Conservation (phyloP, 2,797 vertebrate species). For the Enteromius afrohamiltoni region DNA sequence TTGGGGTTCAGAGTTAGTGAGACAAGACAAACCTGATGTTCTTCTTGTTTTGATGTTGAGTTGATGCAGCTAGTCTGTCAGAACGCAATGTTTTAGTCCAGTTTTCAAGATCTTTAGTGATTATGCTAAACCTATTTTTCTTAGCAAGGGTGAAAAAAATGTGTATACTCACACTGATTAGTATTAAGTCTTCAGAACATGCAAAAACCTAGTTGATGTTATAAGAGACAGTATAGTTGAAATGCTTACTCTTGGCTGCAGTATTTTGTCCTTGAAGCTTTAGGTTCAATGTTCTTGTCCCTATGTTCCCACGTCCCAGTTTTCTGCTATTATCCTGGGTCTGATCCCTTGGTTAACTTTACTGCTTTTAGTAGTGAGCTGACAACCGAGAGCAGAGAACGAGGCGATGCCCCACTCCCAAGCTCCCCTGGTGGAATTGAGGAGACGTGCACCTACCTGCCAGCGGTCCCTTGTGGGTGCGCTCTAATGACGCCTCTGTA, state of each 20-base stretch:
- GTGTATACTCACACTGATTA: not conserved
- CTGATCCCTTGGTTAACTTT: conserved; percentile 63
- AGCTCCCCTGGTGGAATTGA: conserved; percentile 49
- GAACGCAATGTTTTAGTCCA: not conserved
- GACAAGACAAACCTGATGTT: conserved; percentile 2
- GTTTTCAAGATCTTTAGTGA: not conserved
- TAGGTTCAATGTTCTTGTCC: not conserved
- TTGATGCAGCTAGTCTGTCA: not conserved
- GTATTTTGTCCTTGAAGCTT: conserved; percentile 31
- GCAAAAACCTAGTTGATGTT: not conserved
- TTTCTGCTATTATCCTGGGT: conserved; percentile 23
- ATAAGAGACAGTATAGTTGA: not conserved
- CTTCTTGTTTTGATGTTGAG: conserved; percentile 1
- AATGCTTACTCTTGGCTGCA: not conserved
- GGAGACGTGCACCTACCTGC: conserved; percentile 42
- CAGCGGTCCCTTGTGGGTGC: conserved; percentile 31
- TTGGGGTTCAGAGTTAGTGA: conserved; percentile 14
- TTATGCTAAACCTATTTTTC: not conserved
- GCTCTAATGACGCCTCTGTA: conserved; percentile 39
- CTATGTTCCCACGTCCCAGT: conserved; percentile 21
- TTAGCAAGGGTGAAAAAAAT: not conserved
- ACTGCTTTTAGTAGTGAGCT: conserved; percentile 53
- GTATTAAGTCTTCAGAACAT: not conserved
- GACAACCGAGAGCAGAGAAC: conserved; percentile 61
- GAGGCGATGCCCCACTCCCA: conserved; percentile 48